A percentile compares a stretch with the other conserved stretches of the same genome.
Conservation (phyloP, 1,140 invertebrate species). For the Panagrolaimus sp. region DNA sequence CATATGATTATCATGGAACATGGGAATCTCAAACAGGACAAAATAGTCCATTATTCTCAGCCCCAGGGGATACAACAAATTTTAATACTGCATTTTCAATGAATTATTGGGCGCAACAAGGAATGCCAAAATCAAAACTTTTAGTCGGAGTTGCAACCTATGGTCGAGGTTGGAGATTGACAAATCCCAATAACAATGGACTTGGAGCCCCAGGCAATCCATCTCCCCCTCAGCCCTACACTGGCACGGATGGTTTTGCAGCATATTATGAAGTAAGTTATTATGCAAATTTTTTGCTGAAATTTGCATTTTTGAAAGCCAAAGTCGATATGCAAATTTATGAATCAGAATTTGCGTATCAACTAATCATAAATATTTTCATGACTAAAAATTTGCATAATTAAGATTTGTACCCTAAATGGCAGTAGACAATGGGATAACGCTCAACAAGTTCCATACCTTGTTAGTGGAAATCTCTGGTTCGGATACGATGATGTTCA, state of each 20-base stretch:
- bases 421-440: slow-evolving; percentile 21
- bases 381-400: not conserved
- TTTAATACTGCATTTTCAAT: not conserved
- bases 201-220: slow-evolving; percentile 73
- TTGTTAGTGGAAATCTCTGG: not conserved
- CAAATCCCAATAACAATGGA: slow-evolving; percentile 62
- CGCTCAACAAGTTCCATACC: slow-evolving; percentile 1
- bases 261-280: not conserved
- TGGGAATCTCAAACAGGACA: not conserved
- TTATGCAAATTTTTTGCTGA: not conserved
- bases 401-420: not conserved
- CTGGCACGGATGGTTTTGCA: not conserved
- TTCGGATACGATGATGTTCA: not conserved
- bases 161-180: not conserved
- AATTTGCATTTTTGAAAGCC: not conserved
- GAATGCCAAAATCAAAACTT: not conserved
- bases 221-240: not conserved
- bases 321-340: slow-evolving; percentile 1
- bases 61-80: not conserved
- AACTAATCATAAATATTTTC: not conserved
- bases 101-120: not conserved
- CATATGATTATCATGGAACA: slow-evolving; percentile 15
- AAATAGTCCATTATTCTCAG: not conserved
- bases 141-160: not conserved
- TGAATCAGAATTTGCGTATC: not conserved